Evolutionary conservation across 1,140 invertebrate species (phyloP).

Genomic region (Drosophila pectinifera): DNA sequence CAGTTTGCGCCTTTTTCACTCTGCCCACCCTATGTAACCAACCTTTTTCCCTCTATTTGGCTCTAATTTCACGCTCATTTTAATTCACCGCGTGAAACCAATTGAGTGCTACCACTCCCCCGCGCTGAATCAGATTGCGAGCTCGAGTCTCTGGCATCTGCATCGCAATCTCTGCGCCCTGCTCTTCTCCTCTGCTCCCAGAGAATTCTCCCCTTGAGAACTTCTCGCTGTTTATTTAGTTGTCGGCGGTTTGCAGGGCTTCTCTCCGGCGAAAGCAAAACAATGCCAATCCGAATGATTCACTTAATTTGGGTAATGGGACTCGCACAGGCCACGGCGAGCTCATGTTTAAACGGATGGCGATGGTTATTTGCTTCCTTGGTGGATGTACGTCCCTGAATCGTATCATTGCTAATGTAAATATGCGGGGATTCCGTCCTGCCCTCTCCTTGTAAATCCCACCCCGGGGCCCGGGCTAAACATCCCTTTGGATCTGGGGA

Average conservation of each 20-base stretch:
- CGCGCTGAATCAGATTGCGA: constrained; percentile 29
- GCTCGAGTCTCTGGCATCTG: constrained; percentile 40
- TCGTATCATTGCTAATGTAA: constrained; percentile 81
- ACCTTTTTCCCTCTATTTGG: constrained; percentile 15
- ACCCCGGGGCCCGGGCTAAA: constrained; percentile 59
- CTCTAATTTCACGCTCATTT: constrained; percentile 74
- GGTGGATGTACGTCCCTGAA: constrained; percentile 62
- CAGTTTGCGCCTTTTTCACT: neutral
- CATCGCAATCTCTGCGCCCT: constrained; percentile 25
- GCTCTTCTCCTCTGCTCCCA: constrained; percentile 1
- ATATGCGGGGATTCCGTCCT: constrained; percentile 47
- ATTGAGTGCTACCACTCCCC: constrained; percentile 67
- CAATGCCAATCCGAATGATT: constrained; percentile 75
- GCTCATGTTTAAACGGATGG: constrained; percentile 34
- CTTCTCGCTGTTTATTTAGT: constrained; percentile 79
- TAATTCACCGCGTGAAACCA: constrained; percentile 78
- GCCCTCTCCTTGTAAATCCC: constrained; percentile 55
- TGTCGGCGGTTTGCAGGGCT: constrained; percentile 73
- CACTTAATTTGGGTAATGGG: constrained; percentile 84
- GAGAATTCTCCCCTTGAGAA: constrained; percentile 56
- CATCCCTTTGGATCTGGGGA: constrained; percentile 30
- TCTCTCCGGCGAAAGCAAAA: constrained; percentile 61
- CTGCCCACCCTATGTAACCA: neutral
- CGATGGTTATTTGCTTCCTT: constrained; percentile 38
- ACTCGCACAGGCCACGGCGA: constrained; percentile 26